Conservation (phyloP, 2,113 vertebrate genomes). For the Cnemophilus loriae region DNA sequence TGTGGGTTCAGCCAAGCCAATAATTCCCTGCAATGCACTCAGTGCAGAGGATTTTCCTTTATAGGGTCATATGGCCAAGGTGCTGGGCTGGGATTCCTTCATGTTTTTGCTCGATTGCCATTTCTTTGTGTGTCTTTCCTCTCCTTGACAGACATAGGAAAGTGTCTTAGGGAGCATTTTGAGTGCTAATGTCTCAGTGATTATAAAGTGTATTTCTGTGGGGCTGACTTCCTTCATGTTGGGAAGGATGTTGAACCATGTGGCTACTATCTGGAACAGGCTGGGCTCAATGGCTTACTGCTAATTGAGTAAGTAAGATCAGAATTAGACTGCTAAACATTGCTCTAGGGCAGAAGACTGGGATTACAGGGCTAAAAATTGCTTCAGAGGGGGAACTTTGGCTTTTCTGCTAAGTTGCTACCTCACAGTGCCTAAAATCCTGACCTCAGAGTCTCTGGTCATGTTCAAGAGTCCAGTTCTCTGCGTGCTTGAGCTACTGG, state of each 20-base stretch:
- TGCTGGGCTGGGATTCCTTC: neutral
- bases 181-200: neutral
- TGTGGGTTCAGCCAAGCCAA: neutral
- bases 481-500: neutral
- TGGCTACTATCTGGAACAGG: neutral
- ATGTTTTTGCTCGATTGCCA: neutral
- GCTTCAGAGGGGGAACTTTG: neutral
- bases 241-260: neutral
- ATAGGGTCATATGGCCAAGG: accelerated
- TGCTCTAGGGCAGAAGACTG: neutral
- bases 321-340: conserved; percentile 51
- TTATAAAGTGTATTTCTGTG: neutral
- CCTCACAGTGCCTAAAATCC: conserved; percentile 1
- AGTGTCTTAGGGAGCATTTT: accelerated
- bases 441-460: neutral
- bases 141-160: neutral
- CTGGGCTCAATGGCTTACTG: conserved; percentile 42
- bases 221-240: neutral
- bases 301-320: conserved; percentile 42
- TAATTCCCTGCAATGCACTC: neutral
- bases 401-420: neutral
- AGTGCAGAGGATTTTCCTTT: neutral
- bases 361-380: conserved; percentile 51
- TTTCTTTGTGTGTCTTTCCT: neutral
- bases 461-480: neutral